Conservation (phyloP, 2,888 invertebrate species). For the Homarus gammarus region DNA sequence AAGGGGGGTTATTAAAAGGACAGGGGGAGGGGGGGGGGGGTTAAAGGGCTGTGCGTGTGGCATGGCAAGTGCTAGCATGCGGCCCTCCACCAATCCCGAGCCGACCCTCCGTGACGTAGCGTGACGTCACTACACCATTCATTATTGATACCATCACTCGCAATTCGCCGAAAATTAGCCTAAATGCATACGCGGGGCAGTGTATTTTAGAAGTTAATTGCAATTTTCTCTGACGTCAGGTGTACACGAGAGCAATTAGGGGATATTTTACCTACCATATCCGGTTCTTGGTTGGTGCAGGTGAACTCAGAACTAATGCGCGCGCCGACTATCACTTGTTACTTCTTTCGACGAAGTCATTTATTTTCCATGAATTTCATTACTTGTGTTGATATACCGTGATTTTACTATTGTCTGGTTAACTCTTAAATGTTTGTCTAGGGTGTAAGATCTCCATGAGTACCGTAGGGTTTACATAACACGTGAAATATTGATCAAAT, state of each 20-base stretch:
- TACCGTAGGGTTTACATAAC: no score
- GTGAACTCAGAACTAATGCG: not conserved
- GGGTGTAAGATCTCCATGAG: no score
- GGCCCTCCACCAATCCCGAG: slow-evolving; percentile 22
- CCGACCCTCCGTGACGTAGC: slow-evolving; percentile 13
- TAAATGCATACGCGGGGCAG: not conserved
- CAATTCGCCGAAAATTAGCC: not conserved
- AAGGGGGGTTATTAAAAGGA: not conserved
- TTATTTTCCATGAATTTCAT: no score
- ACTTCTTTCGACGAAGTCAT: no score
- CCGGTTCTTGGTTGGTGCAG: not conserved
- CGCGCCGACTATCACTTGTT: not conserved
- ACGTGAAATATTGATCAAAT: no score
- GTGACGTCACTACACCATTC: slow-evolving; percentile 20
- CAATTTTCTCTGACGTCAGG: not conserved
- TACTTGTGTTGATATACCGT: no score
- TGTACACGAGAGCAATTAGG: not conserved
- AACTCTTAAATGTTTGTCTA: no score
- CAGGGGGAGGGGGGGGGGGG: slow-evolving; percentile 12
- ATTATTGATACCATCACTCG: not conserved
- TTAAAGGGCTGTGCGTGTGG: not conserved
- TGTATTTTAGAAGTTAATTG: not conserved
- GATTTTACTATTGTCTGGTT: no score
- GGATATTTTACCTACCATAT: no score
- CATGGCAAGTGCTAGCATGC: not conserved